Base-by-base conservation (phyloP, 2,888 invertebrate species). In the Eurytoma adleriae region DNA sequence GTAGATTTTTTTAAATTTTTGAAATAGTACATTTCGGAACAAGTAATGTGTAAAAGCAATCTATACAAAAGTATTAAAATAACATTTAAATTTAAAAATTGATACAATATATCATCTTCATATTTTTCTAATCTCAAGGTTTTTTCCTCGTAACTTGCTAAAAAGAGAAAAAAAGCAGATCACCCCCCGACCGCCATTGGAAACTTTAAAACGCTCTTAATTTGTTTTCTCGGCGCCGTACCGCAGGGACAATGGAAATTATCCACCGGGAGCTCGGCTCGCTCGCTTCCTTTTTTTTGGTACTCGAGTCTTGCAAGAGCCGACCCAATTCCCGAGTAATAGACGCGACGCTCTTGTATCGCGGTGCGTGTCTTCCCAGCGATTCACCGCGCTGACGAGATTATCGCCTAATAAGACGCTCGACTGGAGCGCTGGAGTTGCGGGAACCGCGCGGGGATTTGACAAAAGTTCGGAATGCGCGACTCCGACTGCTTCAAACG, bases 161-260 rank as follows among this genome's bases (percentile, higher is more conserved):
- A 30, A 4, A 30, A 30, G 30, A 30, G 4, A 30, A 30, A 30
- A 67, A n/a, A 20, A 67, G 14, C 4, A n/a, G n/a, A n/a, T n/a
- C 13, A 48, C n/a, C n/a, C 2, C 30, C 30, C 3, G n/a, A 62
- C 27, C 20, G 54, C 52, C 24, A 52, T 1, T n/a, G 62, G 18
- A 62, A 50, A 57, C n/a, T 57, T 68, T 67, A 68, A 75, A 75
- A 24, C 59, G 52, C 68, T 68, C 66, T 75, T 68, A 68, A 75
- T 75, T 75, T 75, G 75, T 75, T 68, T 52, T 12, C 59, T 30
- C 48, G 24, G 7, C 18, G 57, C 50, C 20, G 61, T 24, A 20
- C 40, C 59, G 20, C 24, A 24, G 27, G 61, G 75, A 75, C 61
- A 75, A 68, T 61, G 61, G 30, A 56, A 56, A 40, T 56, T 56